Conservation (phyloP, 1,140 invertebrate genomes). For the Meteorus sp. region DNA sequence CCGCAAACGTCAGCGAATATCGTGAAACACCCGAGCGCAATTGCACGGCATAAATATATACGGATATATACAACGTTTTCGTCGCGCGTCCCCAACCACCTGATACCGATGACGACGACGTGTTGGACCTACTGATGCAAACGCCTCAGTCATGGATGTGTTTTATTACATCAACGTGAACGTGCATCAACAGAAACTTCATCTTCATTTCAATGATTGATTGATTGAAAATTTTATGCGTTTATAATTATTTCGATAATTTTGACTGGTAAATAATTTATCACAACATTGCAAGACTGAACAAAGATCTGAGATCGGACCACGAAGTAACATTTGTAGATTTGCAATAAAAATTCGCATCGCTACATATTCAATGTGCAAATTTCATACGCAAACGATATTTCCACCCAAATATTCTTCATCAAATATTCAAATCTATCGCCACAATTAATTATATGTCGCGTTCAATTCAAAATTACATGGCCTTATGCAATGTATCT, state of each 20-base stretch:
- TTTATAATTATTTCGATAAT: neutral
- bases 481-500: neutral
- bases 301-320: too few species aligned
- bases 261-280: too few species aligned
- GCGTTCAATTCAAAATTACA: too few species aligned
- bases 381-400: neutral
- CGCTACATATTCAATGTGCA: too few species aligned
- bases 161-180: neutral
- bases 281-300: too few species aligned
- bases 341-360: neutral
- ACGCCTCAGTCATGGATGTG: slow-evolving; percentile 1
- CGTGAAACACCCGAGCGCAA: slow-evolving; percentile 11
- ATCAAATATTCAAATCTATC: neutral
- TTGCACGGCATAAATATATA: too few species aligned
- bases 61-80: neutral
- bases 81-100: slow-evolving; percentile 3
- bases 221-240: neutral
- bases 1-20: slow-evolving; percentile 11
- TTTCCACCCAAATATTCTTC: neutral
- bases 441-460: neutral
- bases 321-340: too few species aligned
- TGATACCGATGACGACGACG: slow-evolving; percentile 13
- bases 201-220: neutral
- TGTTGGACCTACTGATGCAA: slow-evolving; percentile 4
- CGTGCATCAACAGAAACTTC: neutral